phyloP scores from a whole-genome alignment of 37 sponge, comb jelly and placozoan genomes.

The Petrosia ficiformis region DNA sequence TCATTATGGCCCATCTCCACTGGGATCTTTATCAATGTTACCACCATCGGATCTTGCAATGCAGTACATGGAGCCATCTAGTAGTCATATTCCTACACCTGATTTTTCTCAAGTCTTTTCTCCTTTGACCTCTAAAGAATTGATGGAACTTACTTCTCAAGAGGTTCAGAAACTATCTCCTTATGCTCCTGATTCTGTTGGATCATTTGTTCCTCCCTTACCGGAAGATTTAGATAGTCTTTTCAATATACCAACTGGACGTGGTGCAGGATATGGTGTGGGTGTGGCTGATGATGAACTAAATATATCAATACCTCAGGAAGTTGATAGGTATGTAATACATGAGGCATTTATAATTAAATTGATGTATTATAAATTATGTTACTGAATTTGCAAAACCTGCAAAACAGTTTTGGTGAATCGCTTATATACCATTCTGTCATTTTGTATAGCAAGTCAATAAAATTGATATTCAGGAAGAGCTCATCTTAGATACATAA shows the following conservation, averaged over 20 bases:
- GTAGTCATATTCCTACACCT: not conserved
- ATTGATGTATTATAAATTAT: not conserved
- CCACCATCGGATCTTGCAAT: not conserved
- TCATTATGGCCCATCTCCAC: not conserved
- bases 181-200: slow-evolving; percentile 5
- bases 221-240: slow-evolving; percentile 46
- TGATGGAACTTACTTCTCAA: slow-evolving; percentile 17
- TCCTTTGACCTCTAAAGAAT: slow-evolving; percentile 41
- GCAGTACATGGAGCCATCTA: not conserved
- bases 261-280: slow-evolving; percentile 69
- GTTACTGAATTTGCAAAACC: not conserved
- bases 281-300: slow-evolving; percentile 68
- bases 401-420: not conserved
- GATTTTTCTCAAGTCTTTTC: slow-evolving; percentile 7
- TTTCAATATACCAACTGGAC: slow-evolving; percentile 46
- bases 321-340: slow-evolving; percentile 7
- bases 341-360: not conserved
- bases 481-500: too few relatives aligned
- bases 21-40: not conserved
- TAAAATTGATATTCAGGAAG: too few relatives aligned
- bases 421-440: too few relatives aligned
- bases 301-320: slow-evolving; percentile 4
- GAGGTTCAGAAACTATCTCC: slow-evolving; percentile 4
- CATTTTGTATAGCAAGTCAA: too few relatives aligned
- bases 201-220: slow-evolving; percentile 3